Evolutionary conservation across 2,797 vertebrate species (phyloP), one percentile per base, ranked within the genome.

Genomic region (Poecilia gillii): DNA sequence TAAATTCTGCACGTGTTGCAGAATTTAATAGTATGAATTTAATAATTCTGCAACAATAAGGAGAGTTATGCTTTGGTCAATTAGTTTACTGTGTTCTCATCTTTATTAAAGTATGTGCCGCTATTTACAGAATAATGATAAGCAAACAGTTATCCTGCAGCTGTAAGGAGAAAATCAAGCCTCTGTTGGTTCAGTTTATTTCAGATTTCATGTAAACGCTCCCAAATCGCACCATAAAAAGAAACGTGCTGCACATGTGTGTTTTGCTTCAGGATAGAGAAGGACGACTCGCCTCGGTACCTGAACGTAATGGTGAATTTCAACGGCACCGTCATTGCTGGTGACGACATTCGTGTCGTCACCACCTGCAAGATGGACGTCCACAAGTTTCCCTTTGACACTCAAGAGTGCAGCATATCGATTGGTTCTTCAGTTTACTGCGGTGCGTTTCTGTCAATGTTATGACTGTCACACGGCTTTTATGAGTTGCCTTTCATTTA

Each of bases 331-430:
- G 13, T 95, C 14, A 0, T 0, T 0, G 46, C 13, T 9, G 93
- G 94, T 0, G 81, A 94, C 0, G 85, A 85, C 57, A 2, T 91
- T 6, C 91, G 64, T 64, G 81, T 93, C 57, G 86, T 94, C 75
- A 93, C 91, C 90, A 93, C 88, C 84, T 95, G 94, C 2, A 75
- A 84, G 62, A 92, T 95, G 92, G 91, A 95, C 33, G 72, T 95
- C 45, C 82, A 95, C 87, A 94, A 94, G 88, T 95, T 95, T 82
- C 94, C 94, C 84, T 95, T 95, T 6, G 94, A 95, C 91, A 94
- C 85, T 0, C 94, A 95, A 89, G 82, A 72, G 6, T 95, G 94
- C 79, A 92, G 79, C 90, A 87, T 95, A 62, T 77, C 93, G 12
- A 36, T 94, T 3, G 73, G 81, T 20, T 93, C 94, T 33, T 74